A percentile compares a stretch with the other conserved stretches of the same genome.
Conservation (phyloP, 2,888 invertebrate species). For the Leptothorax acervorum region DNA sequence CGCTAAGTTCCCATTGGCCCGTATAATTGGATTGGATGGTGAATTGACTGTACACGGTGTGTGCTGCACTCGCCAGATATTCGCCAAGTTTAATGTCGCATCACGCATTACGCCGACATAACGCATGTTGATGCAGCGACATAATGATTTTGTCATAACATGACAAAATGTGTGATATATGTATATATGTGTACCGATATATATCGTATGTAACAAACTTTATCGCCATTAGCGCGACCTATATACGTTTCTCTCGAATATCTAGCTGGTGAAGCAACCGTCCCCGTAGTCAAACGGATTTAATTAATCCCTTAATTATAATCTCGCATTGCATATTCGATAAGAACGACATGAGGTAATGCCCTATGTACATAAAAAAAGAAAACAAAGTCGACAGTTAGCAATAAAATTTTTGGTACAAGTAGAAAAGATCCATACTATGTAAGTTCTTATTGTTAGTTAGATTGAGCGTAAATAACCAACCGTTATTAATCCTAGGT, state of each 20-base stretch:
- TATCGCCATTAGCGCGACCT: neutral
- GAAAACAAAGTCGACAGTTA: constrained; percentile 41
- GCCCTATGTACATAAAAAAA: constrained; percentile 45
- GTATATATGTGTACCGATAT: neutral
- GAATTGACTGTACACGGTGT: constrained; percentile 26
- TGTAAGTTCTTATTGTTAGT: constrained; percentile 61
- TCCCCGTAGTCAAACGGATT: constrained; percentile 5
- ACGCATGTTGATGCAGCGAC: neutral
- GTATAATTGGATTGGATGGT: constrained; percentile 41
- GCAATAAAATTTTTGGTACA: constrained; percentile 45
- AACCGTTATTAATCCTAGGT: constrained; percentile 72
- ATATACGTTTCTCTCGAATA: constrained; percentile 2
- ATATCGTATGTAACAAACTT: constrained; percentile 5
- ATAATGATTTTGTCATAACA: constrained; percentile 7
- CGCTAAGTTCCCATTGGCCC: constrained; percentile 40
- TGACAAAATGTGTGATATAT: constrained; percentile 5
- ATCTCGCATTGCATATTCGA: constrained; percentile 36
- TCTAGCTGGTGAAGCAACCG: neutral
- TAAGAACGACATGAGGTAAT: constrained; percentile 54
- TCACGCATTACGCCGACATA: neutral
- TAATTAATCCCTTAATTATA: constrained; percentile 31
- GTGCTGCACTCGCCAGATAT: constrained; percentile 41
- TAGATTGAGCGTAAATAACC: constrained; percentile 68
- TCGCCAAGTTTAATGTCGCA: constrained; percentile 12
- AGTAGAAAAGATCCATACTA: constrained; percentile 68